Conservation (phyloP, 2,797 vertebrate genomes). For the Pitangus sulphuratus region DNA sequence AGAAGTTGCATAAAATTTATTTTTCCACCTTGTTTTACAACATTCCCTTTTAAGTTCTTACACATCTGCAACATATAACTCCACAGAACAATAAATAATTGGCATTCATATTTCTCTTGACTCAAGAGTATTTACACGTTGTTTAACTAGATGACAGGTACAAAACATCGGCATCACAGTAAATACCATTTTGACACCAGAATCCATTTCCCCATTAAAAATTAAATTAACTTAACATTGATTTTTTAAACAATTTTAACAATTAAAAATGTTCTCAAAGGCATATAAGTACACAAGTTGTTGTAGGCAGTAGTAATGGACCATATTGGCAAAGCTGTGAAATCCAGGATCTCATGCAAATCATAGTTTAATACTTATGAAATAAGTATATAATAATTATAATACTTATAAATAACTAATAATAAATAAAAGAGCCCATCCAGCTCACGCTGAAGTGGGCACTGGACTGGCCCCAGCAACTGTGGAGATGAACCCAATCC, state of each 20-base stretch:
- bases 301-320: slow-evolving; percentile 63
- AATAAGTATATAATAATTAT: background rate
- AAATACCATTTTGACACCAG: slow-evolving; percentile 66
- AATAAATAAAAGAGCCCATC: background rate
- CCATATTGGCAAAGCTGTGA: slow-evolving; percentile 63
- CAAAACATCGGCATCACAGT: slow-evolving; percentile 57
- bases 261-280: slow-evolving; percentile 58
- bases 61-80: slow-evolving; percentile 74
- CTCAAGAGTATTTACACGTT: slow-evolving; percentile 78
- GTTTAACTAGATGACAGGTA: slow-evolving; percentile 67
- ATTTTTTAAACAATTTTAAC: slow-evolving; percentile 1
- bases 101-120: slow-evolving; percentile 46
- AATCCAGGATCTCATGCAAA: slow-evolving; percentile 52
- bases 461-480: background rate
- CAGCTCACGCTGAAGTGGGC: background rate
- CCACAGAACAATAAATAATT: slow-evolving; percentile 84
- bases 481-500: background rate
- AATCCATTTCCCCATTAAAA: slow-evolving; percentile 59
- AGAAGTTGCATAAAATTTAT: slow-evolving; percentile 78
- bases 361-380: background rate
- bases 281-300: slow-evolving; percentile 59
- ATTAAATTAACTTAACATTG: slow-evolving; percentile 37
- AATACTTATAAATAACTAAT: background rate
- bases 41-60: slow-evolving; percentile 79
- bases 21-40: slow-evolving; percentile 78